A percentile compares a stretch with the other conserved stretches of the same genome.
phyloP scores from a whole-genome alignment of 1,140 invertebrate genomes.

The Acromyrmex charruanus region DNA sequence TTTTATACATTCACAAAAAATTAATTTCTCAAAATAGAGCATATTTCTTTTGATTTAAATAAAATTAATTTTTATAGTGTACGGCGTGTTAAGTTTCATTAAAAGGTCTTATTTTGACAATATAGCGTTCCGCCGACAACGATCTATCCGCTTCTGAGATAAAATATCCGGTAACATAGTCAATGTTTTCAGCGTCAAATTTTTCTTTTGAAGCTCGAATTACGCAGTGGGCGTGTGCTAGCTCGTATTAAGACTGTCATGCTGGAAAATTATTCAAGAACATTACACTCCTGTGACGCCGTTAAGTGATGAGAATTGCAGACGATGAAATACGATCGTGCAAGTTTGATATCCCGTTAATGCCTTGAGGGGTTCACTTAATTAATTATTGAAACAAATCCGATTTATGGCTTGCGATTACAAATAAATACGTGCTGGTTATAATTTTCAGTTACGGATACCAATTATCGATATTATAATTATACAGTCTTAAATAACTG shows the following conservation, averaged over 20 bases:
- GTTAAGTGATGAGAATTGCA: slow-evolving; percentile 48
- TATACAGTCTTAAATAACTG: slow-evolving; percentile 16
- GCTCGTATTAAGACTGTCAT: slow-evolving; percentile 58
- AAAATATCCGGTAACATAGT: slow-evolving; percentile 61
- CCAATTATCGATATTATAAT: slow-evolving; percentile 10
- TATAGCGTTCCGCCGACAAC: slow-evolving; percentile 12
- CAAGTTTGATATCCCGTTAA: slow-evolving; percentile 33
- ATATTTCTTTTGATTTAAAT: background rate
- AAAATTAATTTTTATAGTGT: background rate
- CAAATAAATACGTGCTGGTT: slow-evolving; percentile 21
- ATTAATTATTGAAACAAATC: slow-evolving; percentile 41
- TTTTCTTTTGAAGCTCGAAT: slow-evolving; percentile 61
- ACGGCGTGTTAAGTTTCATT: background rate
- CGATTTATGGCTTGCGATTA: slow-evolving; percentile 32
- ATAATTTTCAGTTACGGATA: background rate
- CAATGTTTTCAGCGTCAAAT: slow-evolving; percentile 54
- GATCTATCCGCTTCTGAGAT: slow-evolving; percentile 44
- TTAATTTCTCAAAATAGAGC: background rate
- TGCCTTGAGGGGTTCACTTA: background rate
- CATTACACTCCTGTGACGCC: slow-evolving; percentile 21
- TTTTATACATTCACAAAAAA: background rate
- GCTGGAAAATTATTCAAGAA: slow-evolving; percentile 59
- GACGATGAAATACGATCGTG: slow-evolving; percentile 45
- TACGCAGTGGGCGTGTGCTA: slow-evolving; percentile 26
- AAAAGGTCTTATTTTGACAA: slow-evolving; percentile 54